These are phyloP conservation scores for Anhinga anhinga DNA, from an alignment of 2,113 vertebrate genomes.

Conservation along the genomic window DNA sequence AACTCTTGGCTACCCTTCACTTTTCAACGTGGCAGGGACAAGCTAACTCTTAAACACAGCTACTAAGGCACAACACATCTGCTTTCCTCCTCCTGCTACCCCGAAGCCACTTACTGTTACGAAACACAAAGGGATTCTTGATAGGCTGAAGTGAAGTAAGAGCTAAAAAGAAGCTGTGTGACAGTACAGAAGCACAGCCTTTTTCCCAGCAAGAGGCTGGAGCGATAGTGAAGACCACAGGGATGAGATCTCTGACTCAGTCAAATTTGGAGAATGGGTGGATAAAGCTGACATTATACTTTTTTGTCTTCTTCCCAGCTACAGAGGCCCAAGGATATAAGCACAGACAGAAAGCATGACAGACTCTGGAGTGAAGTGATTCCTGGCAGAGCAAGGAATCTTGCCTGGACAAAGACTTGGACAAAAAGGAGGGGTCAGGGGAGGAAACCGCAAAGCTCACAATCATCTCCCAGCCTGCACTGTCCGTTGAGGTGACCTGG, in stretches of 20 bases:
- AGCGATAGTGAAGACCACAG: not conserved
- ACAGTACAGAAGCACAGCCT: not conserved
- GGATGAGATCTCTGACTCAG: not conserved
- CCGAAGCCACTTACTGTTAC: not conserved
- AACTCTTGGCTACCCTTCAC: not conserved
- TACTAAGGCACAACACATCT: not conserved
- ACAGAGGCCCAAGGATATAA: constrained; percentile 15
- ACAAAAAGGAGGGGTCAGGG: not conserved
- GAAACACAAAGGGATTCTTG: not conserved
- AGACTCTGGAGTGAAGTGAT: not conserved
- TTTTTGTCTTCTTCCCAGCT: not conserved
- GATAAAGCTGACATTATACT: not conserved
- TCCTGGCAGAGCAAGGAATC: not conserved
- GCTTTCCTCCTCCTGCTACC: not conserved
- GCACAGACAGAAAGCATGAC: not conserved
- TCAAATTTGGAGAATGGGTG: not conserved
- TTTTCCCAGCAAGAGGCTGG: not conserved
- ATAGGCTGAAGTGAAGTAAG: not conserved
- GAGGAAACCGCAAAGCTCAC: not conserved
- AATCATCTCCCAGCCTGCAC: not conserved
- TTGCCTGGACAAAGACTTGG: not conserved
- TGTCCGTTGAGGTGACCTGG: not conserved
- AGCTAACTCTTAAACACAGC: not conserved
- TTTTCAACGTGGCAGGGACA: not conserved
- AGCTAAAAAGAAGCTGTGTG: not conserved